These are phyloP conservation scores for Sebastes baramenuke DNA, from an alignment of 2,797 vertebrate genomes.

Conservation along the genomic window DNA sequence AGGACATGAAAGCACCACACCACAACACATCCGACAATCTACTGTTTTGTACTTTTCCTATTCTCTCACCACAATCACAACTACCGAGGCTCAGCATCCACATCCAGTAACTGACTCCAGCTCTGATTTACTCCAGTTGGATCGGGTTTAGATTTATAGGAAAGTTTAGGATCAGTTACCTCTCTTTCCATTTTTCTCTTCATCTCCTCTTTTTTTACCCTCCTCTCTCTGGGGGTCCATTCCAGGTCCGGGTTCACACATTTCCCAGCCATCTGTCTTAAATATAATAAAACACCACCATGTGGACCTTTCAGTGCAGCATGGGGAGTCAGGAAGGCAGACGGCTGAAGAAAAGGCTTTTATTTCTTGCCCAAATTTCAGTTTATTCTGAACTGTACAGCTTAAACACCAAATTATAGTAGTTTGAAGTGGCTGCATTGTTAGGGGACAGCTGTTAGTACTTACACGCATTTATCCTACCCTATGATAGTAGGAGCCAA, in stretches of 20 bases:
- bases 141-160: neutral
- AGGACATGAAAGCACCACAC: neutral
- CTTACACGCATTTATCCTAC: constrained; percentile 40
- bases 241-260: constrained; percentile 1
- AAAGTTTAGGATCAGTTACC: neutral
- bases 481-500: constrained; percentile 41
- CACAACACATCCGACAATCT: neutral
- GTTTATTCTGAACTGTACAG: constrained; percentile 36
- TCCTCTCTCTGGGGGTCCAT: neutral
- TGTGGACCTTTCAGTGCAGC: constrained; percentile 1
- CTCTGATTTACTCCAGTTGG: neutral
- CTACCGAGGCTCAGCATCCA: neutral
- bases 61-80: neutral
- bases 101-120: neutral
- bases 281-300: constrained; percentile 13
- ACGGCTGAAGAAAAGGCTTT: neutral
- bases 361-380: neutral
- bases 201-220: neutral
- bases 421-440: constrained; percentile 53
- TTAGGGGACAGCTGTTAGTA: constrained; percentile 46
- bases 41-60: neutral
- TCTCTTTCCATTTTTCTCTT: neutral
- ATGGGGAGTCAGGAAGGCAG: neutral
- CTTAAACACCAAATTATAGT: constrained; percentile 55
- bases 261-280: constrained; percentile 22